Evolutionary conservation across 1,140 invertebrate species (phyloP), one percentile per base, ranked within the genome.

Genomic region (Polypedilum pembai): DNA sequence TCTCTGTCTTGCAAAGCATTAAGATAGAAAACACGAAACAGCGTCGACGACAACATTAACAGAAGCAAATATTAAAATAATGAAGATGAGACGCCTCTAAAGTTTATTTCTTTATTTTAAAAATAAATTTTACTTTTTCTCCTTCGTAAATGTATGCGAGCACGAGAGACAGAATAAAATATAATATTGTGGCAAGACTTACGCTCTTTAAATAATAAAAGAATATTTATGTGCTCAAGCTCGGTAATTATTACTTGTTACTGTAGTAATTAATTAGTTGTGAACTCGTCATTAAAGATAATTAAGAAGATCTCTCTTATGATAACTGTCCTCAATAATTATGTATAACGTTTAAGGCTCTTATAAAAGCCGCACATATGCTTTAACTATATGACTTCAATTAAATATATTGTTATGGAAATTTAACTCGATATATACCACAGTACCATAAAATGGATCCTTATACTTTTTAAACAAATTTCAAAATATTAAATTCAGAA

Each of bases 401-500:
- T 33, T 33, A 33, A 33, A 33, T 33, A 33, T 33, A 33, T 33
- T 33, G 24, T 33, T 33, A 33, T 33, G 24, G 24, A 17, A 56
- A 69, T 21, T 18, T 69, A 7, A 69, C 17, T 69, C 65, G 8
- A 69, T 18, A 21, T 69, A 69, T 69, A 21, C 65, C 3, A 69
- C 65, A 20, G 17, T 10, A 8, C 20, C 65, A 21, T 20, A 73
- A 73, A 74, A 75, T 15, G 74, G 3, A 66, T 73, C 40, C 40
- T 74, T 65, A 74, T 73, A 75, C 40, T 73, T 76, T 76, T 88
- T 88, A 33, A 94, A 83, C 80, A 90, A 83, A 81, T 93, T 90
- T 89, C 93, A 95, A 80, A 94, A 92, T 20, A 93, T 87, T 24
- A 95, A 83, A 79, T 89, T 88, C 0, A 95, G 80, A 8, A 94